Base-by-base conservation (phyloP, 1,140 invertebrate species). In the Copidosoma floridanum region DNA sequence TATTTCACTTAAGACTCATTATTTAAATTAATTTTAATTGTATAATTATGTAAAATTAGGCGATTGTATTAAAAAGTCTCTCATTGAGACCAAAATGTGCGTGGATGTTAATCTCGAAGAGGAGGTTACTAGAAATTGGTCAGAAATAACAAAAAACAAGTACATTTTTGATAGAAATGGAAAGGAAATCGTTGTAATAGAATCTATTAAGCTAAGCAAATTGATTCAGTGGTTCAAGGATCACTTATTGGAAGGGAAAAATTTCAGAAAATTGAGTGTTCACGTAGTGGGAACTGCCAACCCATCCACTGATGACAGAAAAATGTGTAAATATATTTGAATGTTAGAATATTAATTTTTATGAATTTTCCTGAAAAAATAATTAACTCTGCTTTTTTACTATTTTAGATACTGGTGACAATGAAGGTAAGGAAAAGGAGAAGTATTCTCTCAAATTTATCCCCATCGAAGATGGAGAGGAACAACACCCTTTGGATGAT, bases 71-170 rank as follows among this genome's bases (percentile, higher is more conserved):
- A 84, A 86, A 52, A 78, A 84, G n/a, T 83, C 89, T 18, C 76
- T 92, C 18, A 86, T 88, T 16, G 89, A 88, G 71, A 71, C 88
- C 6, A 94, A 93, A 69, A 78, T 85, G 59, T 84, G 84, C 41
- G 84, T 81, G 2, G 90, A 93, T 72, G 82, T 88, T 57, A 84
- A 89, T 44, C 74, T 94, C 47, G 83, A 84, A 53, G 86, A 92
- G 56, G 92, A 94, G 75, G 84, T 91, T 5, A 63, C 68, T 11
- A 82, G 88, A 63, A 88, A 91, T 66, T 91, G 88, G 87, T 68
- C 69, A 0, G 90, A 92, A 74, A 91, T 93, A 14, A 71, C 78
- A 0, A 80, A 71, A 24, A 75, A 81, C 23, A 82, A 88, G 26
- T 90, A 88, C 56, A 74, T 86, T 43, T 93, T 91, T 68, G 85